A percentile compares a stretch with the other conserved stretches of the same genome.
These are phyloP conservation scores for Diachrysia chrysitis DNA, from an alignment of 2,888 invertebrate genomes.

Conservation along the genomic window DNA sequence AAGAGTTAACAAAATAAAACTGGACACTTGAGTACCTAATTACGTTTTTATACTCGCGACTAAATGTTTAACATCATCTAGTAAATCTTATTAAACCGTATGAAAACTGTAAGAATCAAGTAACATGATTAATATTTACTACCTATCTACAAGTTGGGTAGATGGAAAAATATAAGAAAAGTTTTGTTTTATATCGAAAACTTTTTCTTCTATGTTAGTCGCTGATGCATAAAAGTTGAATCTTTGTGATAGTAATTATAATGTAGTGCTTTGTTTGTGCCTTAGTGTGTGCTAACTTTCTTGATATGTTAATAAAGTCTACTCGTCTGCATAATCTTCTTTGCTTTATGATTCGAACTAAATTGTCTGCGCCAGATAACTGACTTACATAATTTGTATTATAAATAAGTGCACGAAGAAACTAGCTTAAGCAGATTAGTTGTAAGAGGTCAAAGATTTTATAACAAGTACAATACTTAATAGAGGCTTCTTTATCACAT, in stretches of 20 bases:
- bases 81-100: too few species aligned
- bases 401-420: background rate
- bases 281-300: conserved; percentile 13
- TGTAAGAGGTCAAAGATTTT: background rate
- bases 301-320: conserved; percentile 13
- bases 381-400: background rate
- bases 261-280: conserved; percentile 30
- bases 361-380: background rate
- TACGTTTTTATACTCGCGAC: too few species aligned
- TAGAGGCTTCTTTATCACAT: background rate
- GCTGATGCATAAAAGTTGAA: conserved; percentile 28
- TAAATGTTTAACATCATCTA: too few species aligned
- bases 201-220: background rate
- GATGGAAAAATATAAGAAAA: background rate
- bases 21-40: too few species aligned
- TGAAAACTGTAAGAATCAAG: background rate
- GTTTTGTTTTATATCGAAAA: conserved; percentile 3
- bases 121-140: background rate
- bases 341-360: conserved; percentile 10
- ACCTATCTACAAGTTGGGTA: background rate
- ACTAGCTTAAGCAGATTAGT: background rate
- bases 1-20: too few species aligned
- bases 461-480: background rate
- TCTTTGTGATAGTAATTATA: conserved; percentile 20
- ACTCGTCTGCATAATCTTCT: conserved; percentile 18